Percentiles rank a stretch among this genome's conserved stretches.
phyloP scores from a whole-genome alignment of 2,888 invertebrate species.

The Horisme vitalbata region DNA sequence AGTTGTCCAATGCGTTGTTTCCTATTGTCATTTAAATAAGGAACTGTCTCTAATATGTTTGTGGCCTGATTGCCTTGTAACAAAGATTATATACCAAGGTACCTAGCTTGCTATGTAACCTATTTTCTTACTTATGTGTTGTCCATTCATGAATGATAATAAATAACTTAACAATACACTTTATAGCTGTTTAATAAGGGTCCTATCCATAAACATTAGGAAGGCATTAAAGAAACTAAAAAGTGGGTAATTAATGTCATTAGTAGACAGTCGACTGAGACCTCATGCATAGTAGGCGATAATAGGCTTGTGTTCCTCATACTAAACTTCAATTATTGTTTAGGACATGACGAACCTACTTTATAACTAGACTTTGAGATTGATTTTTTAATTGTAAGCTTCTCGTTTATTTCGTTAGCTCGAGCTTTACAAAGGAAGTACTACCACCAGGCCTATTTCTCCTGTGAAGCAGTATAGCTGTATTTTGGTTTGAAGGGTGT shows the following conservation, averaged over 20 bases:
- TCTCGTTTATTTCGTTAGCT: too few species aligned
- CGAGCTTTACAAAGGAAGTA: too few species aligned
- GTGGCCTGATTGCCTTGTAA: constrained; percentile 12
- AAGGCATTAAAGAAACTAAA: not conserved
- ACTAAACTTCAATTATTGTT: too few species aligned
- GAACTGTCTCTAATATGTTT: constrained; percentile 10
- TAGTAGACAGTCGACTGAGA: not conserved
- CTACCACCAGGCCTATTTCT: too few species aligned
- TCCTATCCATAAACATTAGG: not conserved
- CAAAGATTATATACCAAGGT: not conserved
- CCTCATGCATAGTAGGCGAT: not conserved
- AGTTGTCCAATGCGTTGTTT: constrained; percentile 13
- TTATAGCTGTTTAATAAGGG: not conserved
- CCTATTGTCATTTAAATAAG: constrained; percentile 15
- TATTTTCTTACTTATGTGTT: constrained; percentile 7
- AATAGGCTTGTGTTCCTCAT: too few species aligned
- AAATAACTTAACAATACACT: not conserved
- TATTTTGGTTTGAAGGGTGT: too few species aligned
- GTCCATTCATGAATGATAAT: constrained; percentile 18
- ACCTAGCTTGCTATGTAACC: not conserved
- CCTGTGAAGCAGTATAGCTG: too few species aligned
- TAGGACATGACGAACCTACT: too few species aligned
- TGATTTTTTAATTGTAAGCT: too few species aligned
- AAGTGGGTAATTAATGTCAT: not conserved
- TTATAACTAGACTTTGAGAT: too few species aligned